Percentiles rank a stretch among this genome's conserved stretches.
These are phyloP conservation scores for Gambusia affinis DNA, from an alignment of 2,113 vertebrate genomes.

Conservation along the genomic window DNA sequence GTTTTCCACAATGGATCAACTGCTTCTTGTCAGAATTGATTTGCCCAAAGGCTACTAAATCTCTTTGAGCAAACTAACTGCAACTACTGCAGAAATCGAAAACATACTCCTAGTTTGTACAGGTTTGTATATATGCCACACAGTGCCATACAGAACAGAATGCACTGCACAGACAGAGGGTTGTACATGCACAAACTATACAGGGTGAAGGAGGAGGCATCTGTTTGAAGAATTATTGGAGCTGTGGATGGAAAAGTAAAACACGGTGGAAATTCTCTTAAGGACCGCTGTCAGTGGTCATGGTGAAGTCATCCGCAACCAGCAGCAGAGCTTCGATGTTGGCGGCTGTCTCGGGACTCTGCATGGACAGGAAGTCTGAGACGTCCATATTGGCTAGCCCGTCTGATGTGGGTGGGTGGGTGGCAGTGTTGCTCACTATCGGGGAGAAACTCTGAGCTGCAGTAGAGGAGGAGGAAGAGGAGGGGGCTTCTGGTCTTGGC, in stretches of 20 bases:
- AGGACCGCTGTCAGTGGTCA: constrained; percentile 75
- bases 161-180: constrained; percentile 57
- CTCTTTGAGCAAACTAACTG: constrained; percentile 47
- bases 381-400: constrained; percentile 90
- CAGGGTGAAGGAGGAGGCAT: constrained; percentile 45
- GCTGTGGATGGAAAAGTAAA: constrained; percentile 43
- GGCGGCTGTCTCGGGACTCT: constrained; percentile 85
- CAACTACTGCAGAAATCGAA: constrained; percentile 50
- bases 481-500: constrained; percentile 24
- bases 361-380: constrained; percentile 91
- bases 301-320: constrained; percentile 86
- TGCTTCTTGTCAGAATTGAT: constrained; percentile 53
- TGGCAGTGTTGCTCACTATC: constrained; percentile 35
- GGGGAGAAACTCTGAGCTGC: constrained; percentile 64
- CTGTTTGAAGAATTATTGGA: constrained; percentile 38
- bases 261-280: constrained; percentile 67
- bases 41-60: constrained; percentile 45
- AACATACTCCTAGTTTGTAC: constrained; percentile 36
- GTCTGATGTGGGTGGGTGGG: constrained; percentile 77
- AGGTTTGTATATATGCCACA: constrained; percentile 17
- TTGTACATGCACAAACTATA: constrained; percentile 35
- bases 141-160: constrained; percentile 56
- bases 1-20: constrained; percentile 33
- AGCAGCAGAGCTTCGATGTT: constrained; percentile 90
- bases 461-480: constrained; percentile 37